These are phyloP conservation scores for Tachina fera DNA, from an alignment of 2,888 invertebrate species.

Conservation along the genomic window DNA sequence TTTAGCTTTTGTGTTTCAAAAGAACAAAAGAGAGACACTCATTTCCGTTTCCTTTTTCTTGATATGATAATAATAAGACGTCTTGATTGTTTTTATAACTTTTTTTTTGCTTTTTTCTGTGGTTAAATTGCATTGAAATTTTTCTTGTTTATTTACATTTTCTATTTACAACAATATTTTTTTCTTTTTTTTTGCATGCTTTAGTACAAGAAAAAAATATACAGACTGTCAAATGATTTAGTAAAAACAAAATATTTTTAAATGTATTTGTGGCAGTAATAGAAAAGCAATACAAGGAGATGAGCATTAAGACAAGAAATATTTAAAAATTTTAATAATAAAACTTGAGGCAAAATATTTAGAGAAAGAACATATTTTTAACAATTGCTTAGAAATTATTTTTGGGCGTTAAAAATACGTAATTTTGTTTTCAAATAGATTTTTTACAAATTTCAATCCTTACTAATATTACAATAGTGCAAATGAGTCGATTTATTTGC, in stretches of 20 bases:
- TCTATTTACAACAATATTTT: background rate
- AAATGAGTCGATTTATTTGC: too few relatives aligned
- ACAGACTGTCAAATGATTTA: slow-evolving; percentile 19
- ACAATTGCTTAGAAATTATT: too few relatives aligned
- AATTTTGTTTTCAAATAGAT: too few relatives aligned
- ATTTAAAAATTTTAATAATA: background rate
- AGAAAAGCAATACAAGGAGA: background rate
- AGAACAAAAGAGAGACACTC: slow-evolving; percentile 48
- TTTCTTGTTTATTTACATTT: slow-evolving; percentile 28
- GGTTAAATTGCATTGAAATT: slow-evolving; percentile 38
- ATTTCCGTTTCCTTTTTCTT: slow-evolving; percentile 61
- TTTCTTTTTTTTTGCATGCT: background rate
- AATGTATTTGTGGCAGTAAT: background rate
- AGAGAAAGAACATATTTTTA: too few relatives aligned
- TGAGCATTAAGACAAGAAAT: background rate
- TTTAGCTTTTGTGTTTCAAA: slow-evolving; percentile 16
- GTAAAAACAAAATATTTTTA: background rate
- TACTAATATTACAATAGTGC: too few relatives aligned
- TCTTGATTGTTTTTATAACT: background rate
- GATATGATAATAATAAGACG: slow-evolving; percentile 29
- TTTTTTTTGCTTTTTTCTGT: slow-evolving; percentile 1
- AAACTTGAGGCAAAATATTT: too few relatives aligned
- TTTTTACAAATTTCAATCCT: too few relatives aligned
- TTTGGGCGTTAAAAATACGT: too few relatives aligned
- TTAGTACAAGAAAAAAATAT: slow-evolving; percentile 27